Evolutionary conservation across 2,113 vertebrate species (phyloP), one percentile per base, ranked within the genome.

Genomic region (Chaenocephalus aceratus): DNA sequence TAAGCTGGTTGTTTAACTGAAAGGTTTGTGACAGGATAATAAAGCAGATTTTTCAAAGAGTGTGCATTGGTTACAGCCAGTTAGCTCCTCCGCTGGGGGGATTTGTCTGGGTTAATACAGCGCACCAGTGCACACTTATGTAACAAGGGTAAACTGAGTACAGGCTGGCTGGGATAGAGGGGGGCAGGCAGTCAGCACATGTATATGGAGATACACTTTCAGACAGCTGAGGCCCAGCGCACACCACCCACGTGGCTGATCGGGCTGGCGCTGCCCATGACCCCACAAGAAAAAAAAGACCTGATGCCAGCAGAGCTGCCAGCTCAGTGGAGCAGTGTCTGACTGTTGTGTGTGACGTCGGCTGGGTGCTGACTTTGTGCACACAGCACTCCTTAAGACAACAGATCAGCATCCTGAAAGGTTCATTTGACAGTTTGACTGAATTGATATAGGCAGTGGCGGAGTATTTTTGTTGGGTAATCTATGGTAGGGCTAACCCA

Each of bases 81-180:
- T 69, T n/a, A 46, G 64, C 71, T 88, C 49, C 54, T 77, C 69
- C 64, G 83, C 70, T 77, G 49, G 63, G 71, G 58, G 72, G 77
- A 85, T 68, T 75, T 85, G 69, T 66, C 80, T 90, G 52, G 0
- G 85, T 77, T 83, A 83, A 84, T 86, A 86, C 86, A 82, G 81
- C 41, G 54, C 65, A 82, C 51, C 76, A 85, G 80, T 72, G 80
- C 51, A 74, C 44, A 23, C 76, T 92, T 93, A 93, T 78, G 78
- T 91, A 93, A 93, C 87, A 75, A 21, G 81, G 75, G 91, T 88
- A 90, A 91, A 90, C 80, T 84, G 87, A 93, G 92, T 87, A 75
- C 75, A 88, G 64, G 77, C 80, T 85, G 84, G 83, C 82, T 80
- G 78, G 78, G 73, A 65, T 71, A 53, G 74, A 84, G 66, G 67